Evolutionary conservation across 2,888 invertebrate genomes (phyloP).

Genomic region (Automeris io): DNA sequence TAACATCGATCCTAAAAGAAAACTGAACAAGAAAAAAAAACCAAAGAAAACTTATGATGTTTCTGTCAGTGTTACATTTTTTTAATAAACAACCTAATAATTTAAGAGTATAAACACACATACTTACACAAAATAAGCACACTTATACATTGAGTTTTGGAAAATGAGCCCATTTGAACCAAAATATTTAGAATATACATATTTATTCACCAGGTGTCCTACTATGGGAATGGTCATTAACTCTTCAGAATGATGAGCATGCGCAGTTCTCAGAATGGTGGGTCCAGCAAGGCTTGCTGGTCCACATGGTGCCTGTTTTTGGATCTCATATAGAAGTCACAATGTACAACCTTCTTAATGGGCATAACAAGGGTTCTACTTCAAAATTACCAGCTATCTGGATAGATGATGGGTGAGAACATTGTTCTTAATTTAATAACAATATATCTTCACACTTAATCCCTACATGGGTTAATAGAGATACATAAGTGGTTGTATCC

Average conservation of each 20-base stretch:
- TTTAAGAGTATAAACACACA: too few species aligned
- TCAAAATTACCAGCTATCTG: conserved; percentile 79
- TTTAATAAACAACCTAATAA: too few species aligned
- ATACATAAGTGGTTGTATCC: too few species aligned
- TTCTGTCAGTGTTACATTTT: too few species aligned
- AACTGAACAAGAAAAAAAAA: too few species aligned
- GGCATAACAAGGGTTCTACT: conserved; percentile 75
- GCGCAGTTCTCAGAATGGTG: conserved; percentile 76
- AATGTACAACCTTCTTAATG: conserved; percentile 78
- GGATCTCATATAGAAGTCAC: conserved; percentile 81
- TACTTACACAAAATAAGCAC: too few species aligned
- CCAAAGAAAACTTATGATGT: too few species aligned
- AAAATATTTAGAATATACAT: not conserved
- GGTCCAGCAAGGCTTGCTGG: conserved; percentile 75
- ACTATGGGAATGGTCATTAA: conserved; percentile 86
- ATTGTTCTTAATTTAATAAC: not conserved
- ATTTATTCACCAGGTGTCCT: conserved; percentile 66
- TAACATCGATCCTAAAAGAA: too few species aligned
- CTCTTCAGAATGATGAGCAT: conserved; percentile 49
- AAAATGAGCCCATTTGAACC: too few species aligned
- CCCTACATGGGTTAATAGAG: too few species aligned
- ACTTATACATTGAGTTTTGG: too few species aligned
- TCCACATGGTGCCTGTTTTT: conserved; percentile 78
- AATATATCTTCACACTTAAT: not conserved
- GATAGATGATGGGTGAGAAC: conserved; percentile 68